Base-by-base conservation (phyloP, 1,140 invertebrate genomes). In the Zaprionus vittiger region DNA sequence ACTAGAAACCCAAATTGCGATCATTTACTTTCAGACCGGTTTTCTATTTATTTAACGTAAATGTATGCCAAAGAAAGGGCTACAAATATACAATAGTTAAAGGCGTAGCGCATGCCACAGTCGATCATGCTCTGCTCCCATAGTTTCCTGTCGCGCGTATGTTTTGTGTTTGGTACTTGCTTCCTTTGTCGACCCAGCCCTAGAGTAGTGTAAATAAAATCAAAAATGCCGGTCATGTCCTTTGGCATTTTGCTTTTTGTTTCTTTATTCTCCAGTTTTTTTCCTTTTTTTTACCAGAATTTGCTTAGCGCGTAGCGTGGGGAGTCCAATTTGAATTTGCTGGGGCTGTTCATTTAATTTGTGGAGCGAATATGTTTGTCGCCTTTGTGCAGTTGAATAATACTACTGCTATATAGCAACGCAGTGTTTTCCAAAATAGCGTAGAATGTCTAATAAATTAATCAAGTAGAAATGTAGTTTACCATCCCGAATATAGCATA, bases 151-250 rank as follows among this genome's bases (percentile, higher is more conserved):
- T 38, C 12, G 4, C 37, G 37, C 41, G 12, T 71, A 22, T 64
- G 44, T 37, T 65, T 44, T 14, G 20, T 59, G n/a, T 54, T 54
- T 41, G 26, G 31, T 28, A 15, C 31, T 28, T n/a, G 15, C 4
- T 41, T 38, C 17, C 37, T n/a, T 38, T 52, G 17, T 68, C 31
- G 37, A 34, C 15, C 11, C 41, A n/a, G 57, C 15, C 20, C 24
- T 20, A 37, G 24, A 44, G 22, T 26, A 47, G 26, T 82, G 80
- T 79, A 78, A 82, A 82, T 65, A 82, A 67, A 66, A 82, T 82
- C 69, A 78, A 82, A 82, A 78, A 82, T 81, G 69, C 61, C 69
- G 65, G 49, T 59, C 69, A 75, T 82, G 80, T 79, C 80, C 75
- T 60, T 74, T 75, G 80, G 80, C 80, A 61, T 37, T 82, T 59